These are phyloP conservation scores for Psittacula derbiana DNA, from an alignment of 2,797 vertebrate genomes.

Conservation along the genomic window DNA sequence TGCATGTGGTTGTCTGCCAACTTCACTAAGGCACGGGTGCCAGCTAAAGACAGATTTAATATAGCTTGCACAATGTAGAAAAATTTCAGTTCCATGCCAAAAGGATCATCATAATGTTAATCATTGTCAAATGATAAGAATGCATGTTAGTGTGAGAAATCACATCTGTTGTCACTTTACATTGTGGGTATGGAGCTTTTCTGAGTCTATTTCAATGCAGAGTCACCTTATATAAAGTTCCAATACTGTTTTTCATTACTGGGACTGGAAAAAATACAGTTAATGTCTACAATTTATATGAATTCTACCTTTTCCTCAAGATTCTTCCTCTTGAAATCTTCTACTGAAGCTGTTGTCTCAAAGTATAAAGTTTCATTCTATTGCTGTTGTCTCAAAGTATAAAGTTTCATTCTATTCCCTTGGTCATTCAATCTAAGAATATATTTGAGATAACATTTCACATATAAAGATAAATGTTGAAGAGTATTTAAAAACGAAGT, in stretches of 20 bases:
- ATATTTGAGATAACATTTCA: background rate
- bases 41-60: constrained; percentile 44
- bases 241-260: background rate
- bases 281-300: background rate
- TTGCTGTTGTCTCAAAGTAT: background rate
- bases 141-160: constrained; percentile 32
- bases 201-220: background rate
- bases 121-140: constrained; percentile 50
- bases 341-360: background rate
- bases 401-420: background rate
- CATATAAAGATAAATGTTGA: background rate
- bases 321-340: background rate
- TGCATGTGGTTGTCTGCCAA: constrained; percentile 10
- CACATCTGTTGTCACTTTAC: constrained; percentile 54
- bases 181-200: background rate
- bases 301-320: background rate
- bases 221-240: background rate
- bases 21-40: background rate
- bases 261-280: background rate
- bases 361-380: background rate
- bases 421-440: background rate
- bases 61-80: constrained; percentile 27
- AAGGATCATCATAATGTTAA: constrained; percentile 39
- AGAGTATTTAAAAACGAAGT: background rate
- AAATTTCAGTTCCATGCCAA: constrained; percentile 25